phyloP scores from a whole-genome alignment of 2,797 vertebrate species.

The Hoplostethus mediterraneus region DNA sequence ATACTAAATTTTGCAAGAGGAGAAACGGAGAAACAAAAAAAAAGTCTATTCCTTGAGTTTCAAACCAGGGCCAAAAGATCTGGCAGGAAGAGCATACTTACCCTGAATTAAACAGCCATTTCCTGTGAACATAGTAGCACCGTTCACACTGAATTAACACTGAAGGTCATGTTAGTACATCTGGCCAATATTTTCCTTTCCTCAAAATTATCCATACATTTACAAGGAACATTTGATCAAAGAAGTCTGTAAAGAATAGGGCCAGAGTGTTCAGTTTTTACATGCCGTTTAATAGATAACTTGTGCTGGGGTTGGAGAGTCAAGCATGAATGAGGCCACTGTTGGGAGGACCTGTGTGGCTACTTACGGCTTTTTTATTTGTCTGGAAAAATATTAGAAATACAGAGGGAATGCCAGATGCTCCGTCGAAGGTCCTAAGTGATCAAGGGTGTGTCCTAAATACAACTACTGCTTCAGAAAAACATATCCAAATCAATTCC shows the following conservation, averaged over 20 bases:
- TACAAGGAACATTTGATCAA: conserved; percentile 12
- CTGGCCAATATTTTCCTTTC: conserved; percentile 30
- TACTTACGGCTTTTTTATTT: conserved; percentile 10
- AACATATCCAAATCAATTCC: conserved; percentile 1
- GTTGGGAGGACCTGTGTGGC: not conserved
- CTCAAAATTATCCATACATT: conserved; percentile 30
- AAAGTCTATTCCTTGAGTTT: conserved; percentile 1
- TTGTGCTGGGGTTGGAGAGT: not conserved
- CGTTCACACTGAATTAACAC: conserved; percentile 36
- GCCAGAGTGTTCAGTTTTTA: conserved; percentile 25
- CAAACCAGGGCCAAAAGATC: not conserved
- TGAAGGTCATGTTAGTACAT: not conserved
- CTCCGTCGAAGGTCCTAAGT: not conserved
- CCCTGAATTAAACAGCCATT: not conserved
- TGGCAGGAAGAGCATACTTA: not conserved
- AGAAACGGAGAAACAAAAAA: not conserved
- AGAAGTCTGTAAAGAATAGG: conserved; percentile 2
- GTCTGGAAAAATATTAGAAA: conserved; percentile 15
- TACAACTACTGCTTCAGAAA: not conserved
- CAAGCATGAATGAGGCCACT: conserved; percentile 9
- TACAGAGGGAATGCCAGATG: not conserved
- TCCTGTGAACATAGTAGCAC: not conserved
- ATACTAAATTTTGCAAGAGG: not conserved
- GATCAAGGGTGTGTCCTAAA: not conserved
- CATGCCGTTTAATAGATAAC: conserved; percentile 17